A percentile compares a stretch with the other conserved stretches of the same genome.
Evolutionary conservation across 2,888 invertebrate genomes (phyloP).

Genomic region (Homarus gammarus): DNA sequence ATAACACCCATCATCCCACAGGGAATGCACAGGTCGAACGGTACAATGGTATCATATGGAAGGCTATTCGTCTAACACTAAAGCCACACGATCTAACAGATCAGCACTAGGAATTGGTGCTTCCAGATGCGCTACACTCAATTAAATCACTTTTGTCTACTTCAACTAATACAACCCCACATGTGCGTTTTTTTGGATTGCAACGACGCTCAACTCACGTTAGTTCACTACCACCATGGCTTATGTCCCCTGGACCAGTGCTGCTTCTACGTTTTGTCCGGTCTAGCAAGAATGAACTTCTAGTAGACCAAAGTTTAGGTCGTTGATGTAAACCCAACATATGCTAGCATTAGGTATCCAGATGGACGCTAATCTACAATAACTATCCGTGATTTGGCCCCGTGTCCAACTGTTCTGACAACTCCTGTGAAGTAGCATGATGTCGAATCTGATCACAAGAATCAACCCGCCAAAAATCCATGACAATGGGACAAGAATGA

Average conservation of each 20-base stretch:
- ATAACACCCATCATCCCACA: not conserved
- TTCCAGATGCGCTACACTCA: not conserved
- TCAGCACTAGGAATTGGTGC: too few relatives aligned
- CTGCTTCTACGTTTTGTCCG: not conserved
- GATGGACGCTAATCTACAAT: conserved; percentile 2
- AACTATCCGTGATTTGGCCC: conserved; percentile 7
- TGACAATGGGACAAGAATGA: not conserved
- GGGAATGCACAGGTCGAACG: not conserved
- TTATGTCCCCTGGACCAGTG: not conserved
- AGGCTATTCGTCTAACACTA: not conserved
- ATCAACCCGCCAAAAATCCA: not conserved
- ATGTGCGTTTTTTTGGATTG: not conserved
- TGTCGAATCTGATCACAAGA: not conserved
- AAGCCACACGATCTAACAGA: too few relatives aligned
- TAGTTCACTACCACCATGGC: not conserved
- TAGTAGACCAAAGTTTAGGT: conserved; percentile 7
- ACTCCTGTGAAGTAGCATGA: not conserved
- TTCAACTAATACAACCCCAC: conserved; percentile 11
- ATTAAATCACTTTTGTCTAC: too few relatives aligned
- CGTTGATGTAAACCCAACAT: conserved; percentile 14
- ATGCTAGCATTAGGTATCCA: conserved; percentile 17
- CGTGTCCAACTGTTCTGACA: not conserved
- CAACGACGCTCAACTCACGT: not conserved
- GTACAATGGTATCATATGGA: conserved; percentile 1
- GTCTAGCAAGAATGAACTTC: not conserved